A percentile compares a stretch with the other conserved stretches of the same genome.
These are phyloP conservation scores for Macrochelys suwanniensis DNA, from an alignment of 2,797 vertebrate genomes.

Conservation along the genomic window DNA sequence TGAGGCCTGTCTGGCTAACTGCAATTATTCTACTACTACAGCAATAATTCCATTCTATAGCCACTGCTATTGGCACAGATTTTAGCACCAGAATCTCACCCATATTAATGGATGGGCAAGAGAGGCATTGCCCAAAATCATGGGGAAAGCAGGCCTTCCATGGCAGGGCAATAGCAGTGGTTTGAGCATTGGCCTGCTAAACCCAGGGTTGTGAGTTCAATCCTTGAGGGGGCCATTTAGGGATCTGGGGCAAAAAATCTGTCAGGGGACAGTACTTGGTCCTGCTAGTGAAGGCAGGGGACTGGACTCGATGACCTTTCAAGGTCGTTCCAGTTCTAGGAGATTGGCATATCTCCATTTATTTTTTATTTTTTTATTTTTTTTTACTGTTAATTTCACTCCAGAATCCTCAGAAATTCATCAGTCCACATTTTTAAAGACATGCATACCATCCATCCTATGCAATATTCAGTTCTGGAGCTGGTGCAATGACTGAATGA, in stretches of 20 bases:
- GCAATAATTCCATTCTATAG: background rate
- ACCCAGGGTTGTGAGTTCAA: too few species aligned
- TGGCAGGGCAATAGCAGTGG: conserved; percentile 48
- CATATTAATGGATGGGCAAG: conserved; percentile 61
- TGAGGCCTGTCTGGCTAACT: too few species aligned
- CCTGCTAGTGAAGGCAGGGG: too few species aligned
- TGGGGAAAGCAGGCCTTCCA: conserved; percentile 62
- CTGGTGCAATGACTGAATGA: background rate
- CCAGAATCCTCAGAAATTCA: conserved; percentile 31
- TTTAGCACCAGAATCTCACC: conserved; percentile 36
- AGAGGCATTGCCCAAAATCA: conserved; percentile 10
- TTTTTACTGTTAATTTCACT: background rate
- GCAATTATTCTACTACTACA: background rate
- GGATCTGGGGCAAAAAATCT: too few species aligned
- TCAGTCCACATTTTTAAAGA: conserved; percentile 39
- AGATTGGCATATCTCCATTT: too few species aligned
- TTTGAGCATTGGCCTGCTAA: too few species aligned
- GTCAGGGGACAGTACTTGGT: too few species aligned
- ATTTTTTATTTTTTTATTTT: too few species aligned
- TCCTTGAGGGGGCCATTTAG: too few species aligned
- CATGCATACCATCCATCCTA: background rate
- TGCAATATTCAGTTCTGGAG: conserved; percentile 24
- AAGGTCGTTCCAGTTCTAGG: too few species aligned
- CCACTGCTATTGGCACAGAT: conserved; percentile 8
- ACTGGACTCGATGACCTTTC: too few species aligned